Conservation (phyloP, 2,797 vertebrate species). For the Leuciscus waleckii region DNA sequence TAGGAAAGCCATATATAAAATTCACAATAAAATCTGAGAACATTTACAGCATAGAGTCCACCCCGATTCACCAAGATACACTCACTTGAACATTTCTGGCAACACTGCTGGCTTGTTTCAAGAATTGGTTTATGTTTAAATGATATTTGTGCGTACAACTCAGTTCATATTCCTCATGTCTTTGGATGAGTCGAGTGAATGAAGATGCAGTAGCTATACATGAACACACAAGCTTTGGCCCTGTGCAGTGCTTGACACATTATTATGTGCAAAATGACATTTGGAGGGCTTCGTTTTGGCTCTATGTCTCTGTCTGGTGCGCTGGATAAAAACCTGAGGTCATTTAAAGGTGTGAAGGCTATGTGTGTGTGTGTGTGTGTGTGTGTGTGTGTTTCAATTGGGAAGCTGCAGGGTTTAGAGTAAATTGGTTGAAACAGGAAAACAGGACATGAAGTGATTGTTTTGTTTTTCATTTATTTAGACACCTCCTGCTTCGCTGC, state of each 20-base stretch:
- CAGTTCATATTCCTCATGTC: neutral
- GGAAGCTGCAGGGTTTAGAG: conserved; percentile 17
- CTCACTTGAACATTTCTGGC: neutral
- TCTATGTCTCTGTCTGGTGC: neutral
- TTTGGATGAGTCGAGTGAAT: neutral
- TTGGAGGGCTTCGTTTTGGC: conserved; percentile 21
- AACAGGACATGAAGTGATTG: conserved; percentile 51
- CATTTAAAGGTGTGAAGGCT: conserved; percentile 9
- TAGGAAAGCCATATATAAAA: neutral
- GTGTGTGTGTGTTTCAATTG: neutral
- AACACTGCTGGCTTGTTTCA: neutral
- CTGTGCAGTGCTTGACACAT: conserved; percentile 18
- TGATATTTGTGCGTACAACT: neutral
- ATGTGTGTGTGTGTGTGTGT: neutral
- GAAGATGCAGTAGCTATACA: neutral
- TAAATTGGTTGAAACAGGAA: conserved; percentile 59
- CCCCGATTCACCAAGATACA: neutral
- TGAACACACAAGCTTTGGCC: conserved; percentile 27
- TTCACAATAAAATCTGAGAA: neutral
- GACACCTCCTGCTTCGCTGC: conserved; percentile 84
- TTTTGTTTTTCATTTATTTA: conserved; percentile 73
- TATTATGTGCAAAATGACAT: conserved; percentile 42
- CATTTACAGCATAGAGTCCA: neutral
- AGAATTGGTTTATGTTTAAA: neutral
- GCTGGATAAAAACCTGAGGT: conserved; percentile 10